phyloP scores from a whole-genome alignment of 1,140 invertebrate species.

The Magallana ariakensis region DNA sequence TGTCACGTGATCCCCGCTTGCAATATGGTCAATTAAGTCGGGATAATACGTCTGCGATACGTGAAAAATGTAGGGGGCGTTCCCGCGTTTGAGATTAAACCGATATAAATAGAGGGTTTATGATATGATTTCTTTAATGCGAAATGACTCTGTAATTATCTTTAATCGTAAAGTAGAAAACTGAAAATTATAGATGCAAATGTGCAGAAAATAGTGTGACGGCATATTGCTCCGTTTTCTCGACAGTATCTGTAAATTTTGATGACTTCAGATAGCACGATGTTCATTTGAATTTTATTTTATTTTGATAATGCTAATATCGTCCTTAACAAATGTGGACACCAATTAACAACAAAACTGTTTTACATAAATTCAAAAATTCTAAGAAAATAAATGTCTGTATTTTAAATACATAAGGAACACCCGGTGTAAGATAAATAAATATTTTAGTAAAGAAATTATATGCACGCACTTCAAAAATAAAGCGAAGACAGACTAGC shows the following conservation, averaged over 20 bases:
- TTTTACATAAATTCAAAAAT: too few relatives aligned
- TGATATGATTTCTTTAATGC: conserved; percentile 35
- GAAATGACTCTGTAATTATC: conserved; percentile 29
- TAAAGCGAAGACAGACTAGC: too few relatives aligned
- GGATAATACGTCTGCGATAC: conserved; percentile 31
- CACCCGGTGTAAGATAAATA: too few relatives aligned
- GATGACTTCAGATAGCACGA: not conserved
- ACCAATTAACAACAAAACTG: too few relatives aligned
- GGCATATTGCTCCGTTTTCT: not conserved
- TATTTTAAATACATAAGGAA: too few relatives aligned
- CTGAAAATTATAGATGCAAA: conserved; percentile 38
- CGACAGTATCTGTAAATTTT: not conserved
- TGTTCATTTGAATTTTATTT: too few relatives aligned
- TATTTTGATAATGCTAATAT: too few relatives aligned
- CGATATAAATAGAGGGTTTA: conserved; percentile 34
- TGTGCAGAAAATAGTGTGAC: conserved; percentile 35
- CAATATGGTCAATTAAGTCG: conserved; percentile 34
- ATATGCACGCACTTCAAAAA: too few relatives aligned
- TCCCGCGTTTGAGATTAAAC: conserved; percentile 27
- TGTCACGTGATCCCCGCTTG: conserved; percentile 6
- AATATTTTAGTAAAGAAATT: too few relatives aligned
- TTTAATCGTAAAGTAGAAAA: conserved; percentile 26
- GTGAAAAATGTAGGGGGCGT: conserved; percentile 35
- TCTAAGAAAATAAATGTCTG: too few relatives aligned
- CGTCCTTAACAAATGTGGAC: too few relatives aligned